Percentiles rank a stretch among this genome's conserved stretches.
Evolutionary conservation across 2,888 invertebrate genomes (phyloP).

Genomic region (Prenolepis imparis): DNA sequence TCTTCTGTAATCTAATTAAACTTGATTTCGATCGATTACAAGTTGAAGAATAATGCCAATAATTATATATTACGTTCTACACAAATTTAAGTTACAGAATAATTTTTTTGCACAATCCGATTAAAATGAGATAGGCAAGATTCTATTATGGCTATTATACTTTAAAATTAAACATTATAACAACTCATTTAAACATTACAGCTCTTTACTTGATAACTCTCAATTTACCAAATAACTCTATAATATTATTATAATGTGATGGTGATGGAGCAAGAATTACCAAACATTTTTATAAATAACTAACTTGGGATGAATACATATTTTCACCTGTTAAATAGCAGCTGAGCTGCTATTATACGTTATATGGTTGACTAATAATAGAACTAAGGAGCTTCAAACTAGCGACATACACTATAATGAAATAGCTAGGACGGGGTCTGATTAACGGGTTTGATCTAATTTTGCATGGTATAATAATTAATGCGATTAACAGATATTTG

Average conservation of each 20-base stretch:
- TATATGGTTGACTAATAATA: conserved; percentile 8
- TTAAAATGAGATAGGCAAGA: not conserved
- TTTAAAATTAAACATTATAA: not conserved
- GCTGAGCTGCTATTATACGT: not conserved
- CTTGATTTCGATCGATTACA: not conserved
- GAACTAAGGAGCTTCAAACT: not conserved
- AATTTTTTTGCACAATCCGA: not conserved
- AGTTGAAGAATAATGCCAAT: not conserved
- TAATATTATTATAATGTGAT: not conserved
- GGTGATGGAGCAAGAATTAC: not conserved
- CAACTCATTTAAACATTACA: not conserved
- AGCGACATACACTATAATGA: not conserved
- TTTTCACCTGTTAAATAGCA: not conserved
- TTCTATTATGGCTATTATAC: not conserved
- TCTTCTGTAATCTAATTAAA: not conserved
- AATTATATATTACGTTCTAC: not conserved
- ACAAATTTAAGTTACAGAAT: not conserved
- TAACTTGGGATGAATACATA: not conserved
- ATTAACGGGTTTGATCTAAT: conserved; percentile 69
- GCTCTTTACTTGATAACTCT: not conserved
- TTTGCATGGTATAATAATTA: conserved; percentile 82
- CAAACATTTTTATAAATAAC: not conserved
- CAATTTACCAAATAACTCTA: not conserved
- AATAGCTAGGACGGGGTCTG: not conserved
- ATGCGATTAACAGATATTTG: conserved; percentile 90